phyloP scores from a whole-genome alignment of 2,113 vertebrate species.

The Vulpes vulpes region DNA sequence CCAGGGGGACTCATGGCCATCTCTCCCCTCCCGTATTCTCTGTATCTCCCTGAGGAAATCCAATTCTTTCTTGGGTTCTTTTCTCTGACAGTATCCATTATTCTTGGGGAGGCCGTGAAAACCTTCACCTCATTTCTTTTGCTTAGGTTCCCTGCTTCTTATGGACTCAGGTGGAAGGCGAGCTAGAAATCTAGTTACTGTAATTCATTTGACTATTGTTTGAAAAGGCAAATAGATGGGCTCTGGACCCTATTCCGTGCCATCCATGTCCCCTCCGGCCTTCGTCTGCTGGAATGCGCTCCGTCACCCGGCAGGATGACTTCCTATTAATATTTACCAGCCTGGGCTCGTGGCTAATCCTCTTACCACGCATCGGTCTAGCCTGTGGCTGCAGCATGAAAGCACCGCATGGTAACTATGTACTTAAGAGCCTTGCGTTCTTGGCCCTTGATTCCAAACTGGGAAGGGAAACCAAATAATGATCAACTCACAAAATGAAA shows the following conservation, averaged over 20 bases:
- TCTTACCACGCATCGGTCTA: constrained; percentile 41
- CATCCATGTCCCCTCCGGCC: not conserved
- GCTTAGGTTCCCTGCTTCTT: constrained; percentile 2
- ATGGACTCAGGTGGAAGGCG: not conserved
- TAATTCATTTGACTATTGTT: constrained; percentile 56
- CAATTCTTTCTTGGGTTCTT: constrained; percentile 27
- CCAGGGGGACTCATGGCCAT: not conserved
- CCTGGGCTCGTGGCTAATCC: constrained; percentile 36
- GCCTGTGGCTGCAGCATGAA: not conserved
- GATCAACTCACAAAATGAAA: constrained; percentile 76
- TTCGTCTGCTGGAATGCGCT: not conserved
- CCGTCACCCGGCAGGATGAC: not conserved
- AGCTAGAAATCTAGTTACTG: constrained; percentile 24
- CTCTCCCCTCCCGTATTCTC: not conserved
- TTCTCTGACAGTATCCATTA: constrained; percentile 40
- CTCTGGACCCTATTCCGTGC: constrained; percentile 15
- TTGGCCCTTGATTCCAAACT: constrained; percentile 54
- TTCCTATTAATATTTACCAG: constrained; percentile 70
- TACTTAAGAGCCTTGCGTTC: constrained; percentile 59
- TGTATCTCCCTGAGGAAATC: constrained; percentile 33
- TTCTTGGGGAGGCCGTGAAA: not conserved
- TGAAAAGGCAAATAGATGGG: constrained; percentile 45
- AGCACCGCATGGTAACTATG: constrained; percentile 29
- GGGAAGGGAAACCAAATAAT: constrained; percentile 74
- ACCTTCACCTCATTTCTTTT: constrained; percentile 23